Evolutionary conservation across 1,140 invertebrate genomes (phyloP), one percentile per base, ranked within the genome.

Genomic region (Idris sp.): DNA sequence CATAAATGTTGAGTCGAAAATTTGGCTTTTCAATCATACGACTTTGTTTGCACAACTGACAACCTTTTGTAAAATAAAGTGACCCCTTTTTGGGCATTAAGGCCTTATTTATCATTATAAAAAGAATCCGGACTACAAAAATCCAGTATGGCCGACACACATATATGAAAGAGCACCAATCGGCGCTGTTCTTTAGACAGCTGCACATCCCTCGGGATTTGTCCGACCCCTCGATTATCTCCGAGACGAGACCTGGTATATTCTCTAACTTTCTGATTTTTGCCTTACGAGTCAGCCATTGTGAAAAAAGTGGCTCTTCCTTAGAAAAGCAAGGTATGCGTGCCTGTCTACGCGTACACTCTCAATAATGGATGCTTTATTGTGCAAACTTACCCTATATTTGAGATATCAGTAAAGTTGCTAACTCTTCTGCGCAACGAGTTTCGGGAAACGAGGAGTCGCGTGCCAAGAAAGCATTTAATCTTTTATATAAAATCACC

Each of bases 261-360:
- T 76, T 79, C 81, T 80, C 84, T 88, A 88, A 80, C 86, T 88
- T 88, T 86, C 80, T 88, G 86, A 88, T 88, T 88, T 88, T 88
- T 88, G 86, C 86, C 85, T 88, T 86, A 83, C 80, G 80, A 87
- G 85, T 88, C 86, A 88, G 86, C 86, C 86, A 88, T 88, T 85
- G 84, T 86, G 76, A 82, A 75, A 79, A n/a, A 77, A 79, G 69
- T 81, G 72, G 44, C 69, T 58, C 46, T 72, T 76, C 67, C 71
- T 67, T 76, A 74, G 73, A 64, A 69, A 75, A 71, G 53, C 28
- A 44, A 68, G 49, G 51, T 64, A 33, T 69, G 56, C 62, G 56
- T 65, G 44, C 43, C 15, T 68, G 48, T n/a, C 40, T 53, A 58
- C 51, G 58, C 30, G n/a, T n/a, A n/a, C n/a, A n/a, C n/a, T n/a